Conservation (phyloP, 1,140 invertebrate species). For the Neoseiulus cucumeris region DNA sequence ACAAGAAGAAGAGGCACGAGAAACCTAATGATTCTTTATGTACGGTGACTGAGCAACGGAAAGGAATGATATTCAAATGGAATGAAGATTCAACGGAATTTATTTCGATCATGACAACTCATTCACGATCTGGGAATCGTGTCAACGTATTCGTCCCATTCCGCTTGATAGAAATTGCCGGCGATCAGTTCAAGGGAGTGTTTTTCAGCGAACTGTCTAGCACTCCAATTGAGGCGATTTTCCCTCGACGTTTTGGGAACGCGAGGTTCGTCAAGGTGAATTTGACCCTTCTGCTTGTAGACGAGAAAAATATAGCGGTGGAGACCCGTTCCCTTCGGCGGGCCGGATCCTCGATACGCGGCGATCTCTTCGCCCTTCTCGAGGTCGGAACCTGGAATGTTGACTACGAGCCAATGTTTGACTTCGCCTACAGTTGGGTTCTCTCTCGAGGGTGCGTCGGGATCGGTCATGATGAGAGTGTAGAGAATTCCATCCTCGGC, state of each 20-base stretch:
- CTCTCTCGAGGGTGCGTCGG: constrained; percentile 17
- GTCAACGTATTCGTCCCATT: constrained; percentile 30
- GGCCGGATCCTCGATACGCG: constrained; percentile 18
- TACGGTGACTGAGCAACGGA: too few species aligned
- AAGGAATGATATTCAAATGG: too few species aligned
- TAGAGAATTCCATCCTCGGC: constrained; percentile 15
- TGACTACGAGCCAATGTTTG: constrained; percentile 20
- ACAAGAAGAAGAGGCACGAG: too few species aligned
- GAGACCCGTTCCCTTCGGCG: constrained; percentile 18
- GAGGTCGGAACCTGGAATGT: constrained; percentile 19
- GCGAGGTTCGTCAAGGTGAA: constrained; percentile 40
- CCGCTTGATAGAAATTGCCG: constrained; percentile 31
- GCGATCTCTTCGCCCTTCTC: constrained; percentile 16
- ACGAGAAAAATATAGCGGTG: constrained; percentile 20
- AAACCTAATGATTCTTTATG: too few species aligned
- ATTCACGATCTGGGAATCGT: too few species aligned
- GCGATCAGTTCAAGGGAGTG: constrained; percentile 26
- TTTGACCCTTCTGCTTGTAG: constrained; percentile 18
- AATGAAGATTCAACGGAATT: too few species aligned
- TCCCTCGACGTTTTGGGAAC: constrained; percentile 31
- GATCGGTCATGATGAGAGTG: constrained; percentile 19
- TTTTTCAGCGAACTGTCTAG: constrained; percentile 25
- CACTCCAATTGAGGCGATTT: constrained; percentile 26
- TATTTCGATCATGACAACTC: too few species aligned
- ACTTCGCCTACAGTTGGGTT: constrained; percentile 17